Base-by-base conservation (phyloP, 2,888 invertebrate genomes). In the Masnerella sp. region DNA sequence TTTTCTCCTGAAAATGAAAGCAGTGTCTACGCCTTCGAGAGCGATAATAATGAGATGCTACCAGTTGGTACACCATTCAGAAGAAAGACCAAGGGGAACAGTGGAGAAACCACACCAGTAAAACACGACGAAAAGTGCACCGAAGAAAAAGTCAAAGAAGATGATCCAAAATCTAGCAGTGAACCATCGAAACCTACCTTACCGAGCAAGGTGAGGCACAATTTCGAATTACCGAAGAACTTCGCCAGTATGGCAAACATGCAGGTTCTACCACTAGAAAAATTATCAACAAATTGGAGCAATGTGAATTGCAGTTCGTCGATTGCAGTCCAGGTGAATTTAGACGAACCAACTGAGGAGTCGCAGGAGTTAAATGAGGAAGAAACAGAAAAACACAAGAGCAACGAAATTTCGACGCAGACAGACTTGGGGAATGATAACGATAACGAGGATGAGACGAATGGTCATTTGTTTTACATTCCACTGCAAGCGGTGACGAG, bases 11-110 rank as follows among this genome's bases (percentile, higher is more conserved):
- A 91, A 76, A 92, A 92, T 80, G 92, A 93, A 82, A 91, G 91
- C 69, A 92, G 92, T 67, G 91, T 93, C 11, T 93, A 93, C 80
- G 93, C 93, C 1, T 93, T 93, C 82, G 92, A 92, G 76, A 92
- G 91, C 73, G 92, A 92, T 38, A 90, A n/a, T n/a, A n/a, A 90
- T 22, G 92, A 92, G 68, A 58, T 43, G 42, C 88, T 90, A 12
- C 88, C 88, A 0, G 85, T 89, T 15, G 90, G 88, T 61, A 90
- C 91, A 11, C 91, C 91, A 0, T 92, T 92, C 84, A 77, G 87
- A 73, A 78, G 85, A 61, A 87, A 85, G 79, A 40, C 36, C 7
- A 77, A 79, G 30, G 36, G 34, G 0, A 59, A 51, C 34, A 43
- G 42, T 17, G 56, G 36, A 12, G 69, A 64, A 40, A 54, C 75